These are phyloP conservation scores for Tetranychus urticae DNA, from an alignment of 1,140 invertebrate species.

Conservation along the genomic window DNA sequence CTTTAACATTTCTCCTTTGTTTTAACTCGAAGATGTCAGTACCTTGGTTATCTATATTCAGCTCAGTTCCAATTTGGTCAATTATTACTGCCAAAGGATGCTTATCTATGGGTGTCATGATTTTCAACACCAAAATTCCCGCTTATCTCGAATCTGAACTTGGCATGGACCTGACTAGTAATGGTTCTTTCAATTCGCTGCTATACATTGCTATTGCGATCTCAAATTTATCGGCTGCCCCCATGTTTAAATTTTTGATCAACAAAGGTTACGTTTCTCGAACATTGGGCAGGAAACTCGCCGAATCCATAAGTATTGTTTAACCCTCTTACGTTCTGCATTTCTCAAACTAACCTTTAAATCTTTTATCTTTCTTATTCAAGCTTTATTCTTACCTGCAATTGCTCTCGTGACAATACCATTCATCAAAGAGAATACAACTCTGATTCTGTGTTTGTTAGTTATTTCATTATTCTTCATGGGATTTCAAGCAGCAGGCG, in stretches of 20 bases:
- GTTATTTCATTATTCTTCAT: slow-evolving; percentile 4
- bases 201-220: neutral
- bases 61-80: slow-evolving; percentile 25
- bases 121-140: slow-evolving; percentile 7
- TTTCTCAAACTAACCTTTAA: too few species aligned
- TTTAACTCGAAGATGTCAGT: too few species aligned
- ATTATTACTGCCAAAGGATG: slow-evolving; percentile 26
- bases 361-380: neutral
- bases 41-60: slow-evolving; percentile 20
- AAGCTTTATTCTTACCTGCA: neutral
- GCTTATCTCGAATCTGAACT: slow-evolving; percentile 9
- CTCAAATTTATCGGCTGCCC: neutral
- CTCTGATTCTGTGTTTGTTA: neutral
- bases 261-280: slow-evolving; percentile 1
- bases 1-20: too few species aligned
- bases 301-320: slow-evolving; percentile 11
- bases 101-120: slow-evolving; percentile 21
- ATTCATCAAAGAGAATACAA: neutral
- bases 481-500: slow-evolving; percentile 12
- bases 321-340: neutral
- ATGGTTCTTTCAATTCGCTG: neutral
- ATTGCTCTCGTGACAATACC: neutral
- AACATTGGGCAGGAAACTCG: slow-evolving; percentile 12
- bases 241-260: neutral
- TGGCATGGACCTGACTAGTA: slow-evolving; percentile 2